Evolutionary conservation across 2,888 invertebrate species (phyloP).

Genomic region (Orchesellides sinensis): DNA sequence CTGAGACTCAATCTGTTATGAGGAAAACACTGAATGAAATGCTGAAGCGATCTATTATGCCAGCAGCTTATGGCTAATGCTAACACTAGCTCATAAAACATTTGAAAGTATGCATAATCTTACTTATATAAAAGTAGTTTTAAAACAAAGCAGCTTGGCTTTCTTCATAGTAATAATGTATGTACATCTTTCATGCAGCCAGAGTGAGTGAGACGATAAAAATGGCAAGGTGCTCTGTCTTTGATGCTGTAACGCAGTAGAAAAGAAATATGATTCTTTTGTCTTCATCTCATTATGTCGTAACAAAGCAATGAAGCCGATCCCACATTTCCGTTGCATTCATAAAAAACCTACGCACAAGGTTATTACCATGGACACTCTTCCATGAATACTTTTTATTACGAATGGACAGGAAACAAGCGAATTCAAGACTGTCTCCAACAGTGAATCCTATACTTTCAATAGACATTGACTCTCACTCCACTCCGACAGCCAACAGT

Average conservation of each 20-base stretch:
- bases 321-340: constrained; percentile 29
- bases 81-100: no score
- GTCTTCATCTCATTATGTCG: constrained; percentile 18
- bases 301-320: constrained; percentile 58
- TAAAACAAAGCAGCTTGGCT: no score
- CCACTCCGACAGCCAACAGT: no score
- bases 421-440: not conserved
- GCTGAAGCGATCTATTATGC: not conserved
- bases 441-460: constrained; percentile 13
- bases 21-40: no score
- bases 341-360: not conserved
- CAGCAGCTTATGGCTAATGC: no score
- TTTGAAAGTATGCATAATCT: no score
- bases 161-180: no score
- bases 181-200: no score
- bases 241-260: not conserved
- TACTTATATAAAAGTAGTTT: no score
- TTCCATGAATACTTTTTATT: not conserved
- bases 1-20: not conserved
- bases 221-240: no score
- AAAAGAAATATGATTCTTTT: not conserved
- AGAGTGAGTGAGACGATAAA: no score
- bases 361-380: not conserved
- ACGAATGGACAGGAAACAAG: constrained; percentile 1
- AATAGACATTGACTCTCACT: no score